Base-by-base conservation (phyloP, 2,888 invertebrate species). In the Megamerina dolium region DNA sequence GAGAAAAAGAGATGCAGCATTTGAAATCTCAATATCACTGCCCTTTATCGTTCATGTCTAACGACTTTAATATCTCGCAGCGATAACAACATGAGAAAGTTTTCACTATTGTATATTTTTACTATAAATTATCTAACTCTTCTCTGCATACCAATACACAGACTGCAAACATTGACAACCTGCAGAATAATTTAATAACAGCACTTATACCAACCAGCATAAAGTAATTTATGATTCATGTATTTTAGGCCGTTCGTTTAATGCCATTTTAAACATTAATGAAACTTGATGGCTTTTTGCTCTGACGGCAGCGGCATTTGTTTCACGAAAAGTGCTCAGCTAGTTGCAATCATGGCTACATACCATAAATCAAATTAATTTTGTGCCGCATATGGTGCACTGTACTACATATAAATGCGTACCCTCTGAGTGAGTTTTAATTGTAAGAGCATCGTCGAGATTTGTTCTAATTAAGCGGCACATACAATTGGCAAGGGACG, bases 191-290 rank as follows among this genome's bases (percentile, higher is more conserved):
- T n/a, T n/a, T n/a, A n/a, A n/a, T n/a, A n/a, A n/a, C n/a, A n/a
- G n/a, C n/a, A n/a, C n/a, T n/a, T n/a, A n/a, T n/a, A n/a, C n/a
- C n/a, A n/a, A n/a, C n/a, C n/a, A n/a, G n/a, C n/a, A n/a, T n/a
- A n/a, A 56, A 56, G 62, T 63, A 63, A 64, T 64, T 65, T 64
- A 65, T 65, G 63, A 63, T 63, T 57, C 63, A 62, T 64, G 59
- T 57, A 48, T 46, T 41, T 43, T 43, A 43, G 57, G 60, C 63
- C 65, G 60, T 65, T 65, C 64, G 64, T 63, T 63, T 63, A 61
- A 61, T 64, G 63, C 56, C 63, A 59, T 65, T 65, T 64, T 64
- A 61, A 63, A 62, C 59, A 62, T 58, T 64, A 65, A 65, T 65
- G 57, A 64, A 63, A 63, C 58, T 62, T 62, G 57, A 62, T 62